Conservation (phyloP, 2,113 vertebrate genomes). For the Campylomormyrus tamandua region DNA sequence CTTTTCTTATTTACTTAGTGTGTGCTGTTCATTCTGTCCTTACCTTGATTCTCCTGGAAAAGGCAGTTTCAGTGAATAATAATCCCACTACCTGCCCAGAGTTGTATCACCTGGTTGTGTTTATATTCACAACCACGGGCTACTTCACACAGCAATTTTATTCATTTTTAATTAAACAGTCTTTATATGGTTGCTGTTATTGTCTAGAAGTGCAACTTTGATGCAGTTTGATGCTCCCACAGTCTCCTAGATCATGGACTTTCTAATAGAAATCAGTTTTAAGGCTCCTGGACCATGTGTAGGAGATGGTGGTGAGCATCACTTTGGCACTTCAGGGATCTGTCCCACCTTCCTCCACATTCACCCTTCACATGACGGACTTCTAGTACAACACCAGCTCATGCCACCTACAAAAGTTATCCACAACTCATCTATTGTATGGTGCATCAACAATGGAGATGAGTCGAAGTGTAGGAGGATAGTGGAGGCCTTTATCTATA, state of each 20-base stretch:
- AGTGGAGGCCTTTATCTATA: background rate
- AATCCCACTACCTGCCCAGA: background rate
- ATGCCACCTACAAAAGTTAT: background rate
- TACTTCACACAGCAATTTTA: background rate
- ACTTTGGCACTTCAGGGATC: background rate
- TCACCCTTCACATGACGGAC: background rate
- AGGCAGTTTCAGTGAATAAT: background rate
- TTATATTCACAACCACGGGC: background rate
- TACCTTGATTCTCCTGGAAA: background rate
- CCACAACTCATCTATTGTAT: background rate
- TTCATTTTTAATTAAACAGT: background rate
- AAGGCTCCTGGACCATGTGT: background rate
- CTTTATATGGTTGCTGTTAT: background rate
- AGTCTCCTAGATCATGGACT: background rate
- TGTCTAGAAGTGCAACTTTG: background rate
- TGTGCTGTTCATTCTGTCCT: background rate
- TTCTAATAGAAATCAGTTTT: background rate
- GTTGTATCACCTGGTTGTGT: background rate
- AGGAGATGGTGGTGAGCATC: background rate
- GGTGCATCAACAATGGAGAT: background rate
- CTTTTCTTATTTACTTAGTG: background rate
- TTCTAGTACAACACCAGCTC: background rate
- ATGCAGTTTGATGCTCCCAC: background rate
- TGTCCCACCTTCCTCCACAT: background rate
- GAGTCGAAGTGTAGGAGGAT: background rate